Percentiles rank a stretch among this genome's conserved stretches.
These are phyloP conservation scores for Cerastoderma edule DNA, from an alignment of 2,888 invertebrate species.

Conservation along the genomic window DNA sequence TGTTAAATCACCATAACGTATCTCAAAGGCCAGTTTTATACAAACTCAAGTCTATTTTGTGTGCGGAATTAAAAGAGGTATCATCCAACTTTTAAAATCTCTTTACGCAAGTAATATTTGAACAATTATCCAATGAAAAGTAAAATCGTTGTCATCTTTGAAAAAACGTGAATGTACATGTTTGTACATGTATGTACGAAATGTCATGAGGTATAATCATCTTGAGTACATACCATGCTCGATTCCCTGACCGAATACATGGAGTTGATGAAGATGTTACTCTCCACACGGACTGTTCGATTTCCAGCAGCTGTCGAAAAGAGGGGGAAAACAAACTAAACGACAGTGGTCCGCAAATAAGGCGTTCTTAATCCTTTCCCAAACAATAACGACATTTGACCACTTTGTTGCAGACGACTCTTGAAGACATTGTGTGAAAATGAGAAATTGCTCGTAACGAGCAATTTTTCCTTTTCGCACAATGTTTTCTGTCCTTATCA, in stretches of 20 bases:
- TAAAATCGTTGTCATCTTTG: no score
- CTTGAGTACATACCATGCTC: slow-evolving; percentile 33
- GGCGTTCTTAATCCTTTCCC: background rate
- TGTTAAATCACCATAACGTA: no score
- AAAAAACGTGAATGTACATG: background rate
- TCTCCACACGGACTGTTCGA: slow-evolving; percentile 26
- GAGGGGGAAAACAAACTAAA: background rate
- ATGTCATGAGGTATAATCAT: no score
- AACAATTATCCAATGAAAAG: no score
- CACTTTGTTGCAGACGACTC: background rate
- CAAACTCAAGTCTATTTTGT: no score
- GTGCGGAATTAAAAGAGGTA: no score
- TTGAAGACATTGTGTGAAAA: background rate
- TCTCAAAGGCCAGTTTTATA: no score
- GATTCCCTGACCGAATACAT: slow-evolving; percentile 42
- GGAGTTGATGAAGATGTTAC: slow-evolving; percentile 43
- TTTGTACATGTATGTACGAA: no score
- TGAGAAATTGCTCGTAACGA: background rate
- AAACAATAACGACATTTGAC: background rate
- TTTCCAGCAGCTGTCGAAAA: slow-evolving; percentile 33
- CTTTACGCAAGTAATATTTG: background rate
- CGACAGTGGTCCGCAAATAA: background rate
- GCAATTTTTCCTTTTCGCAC: no score
- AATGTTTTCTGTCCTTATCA: no score
- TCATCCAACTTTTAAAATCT: background rate